A percentile compares a stretch with the other conserved stretches of the same genome.
phyloP scores from a whole-genome alignment of 1,140 invertebrate genomes.

The Neotoxoptera formosana region DNA sequence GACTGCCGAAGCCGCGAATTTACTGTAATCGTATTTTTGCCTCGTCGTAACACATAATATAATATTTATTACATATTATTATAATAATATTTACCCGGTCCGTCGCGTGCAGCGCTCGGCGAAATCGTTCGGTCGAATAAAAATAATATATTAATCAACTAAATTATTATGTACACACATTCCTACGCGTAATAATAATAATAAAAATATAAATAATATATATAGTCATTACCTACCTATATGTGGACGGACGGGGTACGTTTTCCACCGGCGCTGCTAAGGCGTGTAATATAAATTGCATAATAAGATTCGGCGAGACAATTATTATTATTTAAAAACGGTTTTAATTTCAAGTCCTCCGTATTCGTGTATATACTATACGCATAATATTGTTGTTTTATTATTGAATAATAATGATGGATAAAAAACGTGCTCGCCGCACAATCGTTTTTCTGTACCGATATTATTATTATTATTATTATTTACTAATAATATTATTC shows the following conservation, averaged over 20 bases:
- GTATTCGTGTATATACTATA: neutral
- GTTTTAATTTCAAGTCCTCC: neutral
- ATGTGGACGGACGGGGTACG: neutral
- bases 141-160: neutral
- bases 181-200: too few relatives aligned
- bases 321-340: conserved; percentile 20
- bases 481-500: neutral
- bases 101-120: neutral
- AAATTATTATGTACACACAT: too few relatives aligned
- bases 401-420: neutral
- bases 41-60: neutral
- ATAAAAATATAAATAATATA: too few relatives aligned
- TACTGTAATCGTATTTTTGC: neutral
- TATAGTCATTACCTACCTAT: too few relatives aligned
- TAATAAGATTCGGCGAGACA: neutral
- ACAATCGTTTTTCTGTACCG: neutral
- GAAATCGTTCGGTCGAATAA: neutral
- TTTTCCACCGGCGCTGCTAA: neutral
- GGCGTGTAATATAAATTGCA: neutral
- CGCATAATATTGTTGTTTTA: neutral
- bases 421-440: neutral
- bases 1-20: neutral
- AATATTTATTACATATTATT: neutral
- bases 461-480: neutral
- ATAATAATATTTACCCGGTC: neutral